A percentile compares a stretch with the other conserved stretches of the same genome.
phyloP scores from a whole-genome alignment of 2,797 vertebrate species.

The Spatula versicolor region DNA sequence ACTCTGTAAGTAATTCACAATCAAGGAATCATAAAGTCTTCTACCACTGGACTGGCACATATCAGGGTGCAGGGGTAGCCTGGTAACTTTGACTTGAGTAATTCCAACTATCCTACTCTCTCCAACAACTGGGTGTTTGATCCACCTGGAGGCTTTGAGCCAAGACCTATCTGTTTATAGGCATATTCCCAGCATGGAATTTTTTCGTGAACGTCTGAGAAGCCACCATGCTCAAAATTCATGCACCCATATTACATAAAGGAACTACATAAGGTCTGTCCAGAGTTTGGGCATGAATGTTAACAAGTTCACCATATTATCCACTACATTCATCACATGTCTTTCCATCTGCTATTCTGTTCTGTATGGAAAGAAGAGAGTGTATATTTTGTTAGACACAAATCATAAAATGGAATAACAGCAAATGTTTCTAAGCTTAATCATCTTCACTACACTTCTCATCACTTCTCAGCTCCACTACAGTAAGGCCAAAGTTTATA shows the following conservation, averaged over 20 bases:
- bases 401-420: neutral
- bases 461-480: neutral
- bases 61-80: neutral
- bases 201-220: neutral
- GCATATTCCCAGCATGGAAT: neutral
- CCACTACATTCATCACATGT: neutral
- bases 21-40: neutral
- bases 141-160: neutral
- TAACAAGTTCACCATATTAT: neutral
- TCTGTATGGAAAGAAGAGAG: neutral
- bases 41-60: rapidly evolving
- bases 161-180: neutral
- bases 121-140: neutral
- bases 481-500: neutral
- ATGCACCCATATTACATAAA: neutral
- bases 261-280: neutral
- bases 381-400: neutral
- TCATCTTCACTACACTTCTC: neutral
- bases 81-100: neutral
- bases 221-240: neutral
- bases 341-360: neutral
- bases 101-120: neutral
- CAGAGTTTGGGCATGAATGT: neutral
- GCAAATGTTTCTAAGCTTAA: neutral
- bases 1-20: neutral